Conservation (phyloP, 1,140 invertebrate species). For the Meteorus sp. region DNA sequence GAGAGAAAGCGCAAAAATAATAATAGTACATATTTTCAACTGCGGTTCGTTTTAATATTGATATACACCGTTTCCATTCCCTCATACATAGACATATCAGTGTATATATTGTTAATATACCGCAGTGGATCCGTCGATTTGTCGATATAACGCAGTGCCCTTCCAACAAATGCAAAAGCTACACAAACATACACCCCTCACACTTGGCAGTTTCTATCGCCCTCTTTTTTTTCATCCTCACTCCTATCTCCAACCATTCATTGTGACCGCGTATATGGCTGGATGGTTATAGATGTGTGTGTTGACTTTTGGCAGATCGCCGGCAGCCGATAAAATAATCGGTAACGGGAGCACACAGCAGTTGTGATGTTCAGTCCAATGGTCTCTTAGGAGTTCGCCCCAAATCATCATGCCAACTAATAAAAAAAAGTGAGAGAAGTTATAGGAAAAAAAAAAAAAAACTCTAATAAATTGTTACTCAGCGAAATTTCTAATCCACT, state of each 20-base stretch:
- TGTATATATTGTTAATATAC: conserved; percentile 2
- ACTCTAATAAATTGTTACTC: too few relatives aligned
- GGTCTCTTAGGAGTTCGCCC: conserved; percentile 23
- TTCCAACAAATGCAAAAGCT: conserved; percentile 16
- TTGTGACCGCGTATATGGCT: too few relatives aligned
- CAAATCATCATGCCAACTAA: too few relatives aligned
- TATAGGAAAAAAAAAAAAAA: too few relatives aligned
- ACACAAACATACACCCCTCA: neutral
- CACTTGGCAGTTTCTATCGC: too few relatives aligned
- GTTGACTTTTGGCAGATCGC: conserved; percentile 50
- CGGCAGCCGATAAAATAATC: conserved; percentile 52
- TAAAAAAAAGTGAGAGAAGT: neutral
- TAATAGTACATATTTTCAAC: too few relatives aligned
- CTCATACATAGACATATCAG: too few relatives aligned
- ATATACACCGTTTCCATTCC: too few relatives aligned
- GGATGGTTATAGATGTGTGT: neutral
- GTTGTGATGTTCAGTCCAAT: conserved; percentile 18
- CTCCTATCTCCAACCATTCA: neutral
- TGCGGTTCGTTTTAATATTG: too few relatives aligned
- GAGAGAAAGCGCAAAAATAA: too few relatives aligned
- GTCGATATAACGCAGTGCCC: conserved; percentile 1
- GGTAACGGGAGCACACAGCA: conserved; percentile 44
- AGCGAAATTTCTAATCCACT: too few relatives aligned
- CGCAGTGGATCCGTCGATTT: conserved; percentile 14
- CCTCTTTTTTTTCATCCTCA: conserved; percentile 2